Conservation (phyloP, 2,888 invertebrate species). For the Petrolisthes cinctipes region DNA sequence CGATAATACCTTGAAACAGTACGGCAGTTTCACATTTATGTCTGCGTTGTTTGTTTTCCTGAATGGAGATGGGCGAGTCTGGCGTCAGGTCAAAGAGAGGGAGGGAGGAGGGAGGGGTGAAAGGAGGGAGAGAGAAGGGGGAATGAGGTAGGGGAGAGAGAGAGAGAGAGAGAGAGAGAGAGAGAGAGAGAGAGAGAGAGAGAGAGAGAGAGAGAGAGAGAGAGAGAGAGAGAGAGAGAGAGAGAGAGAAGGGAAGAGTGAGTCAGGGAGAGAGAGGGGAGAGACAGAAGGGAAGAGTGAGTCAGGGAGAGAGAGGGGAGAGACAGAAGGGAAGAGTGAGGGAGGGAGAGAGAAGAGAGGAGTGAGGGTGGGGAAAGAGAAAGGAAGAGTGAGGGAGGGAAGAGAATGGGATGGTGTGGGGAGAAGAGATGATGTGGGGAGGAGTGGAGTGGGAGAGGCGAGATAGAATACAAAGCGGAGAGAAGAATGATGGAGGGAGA, state of each 20-base stretch:
- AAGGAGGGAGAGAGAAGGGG: background rate
- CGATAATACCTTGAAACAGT: background rate
- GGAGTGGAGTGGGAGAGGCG: background rate
- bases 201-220: background rate
- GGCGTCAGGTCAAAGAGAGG: no score
- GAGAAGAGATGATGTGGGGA: background rate
- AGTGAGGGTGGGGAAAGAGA: background rate
- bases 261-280: background rate
- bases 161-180: slow-evolving; percentile 1
- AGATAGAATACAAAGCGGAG: background rate
- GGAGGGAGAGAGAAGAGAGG: background rate
- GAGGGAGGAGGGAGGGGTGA: background rate
- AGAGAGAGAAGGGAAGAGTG: background rate
- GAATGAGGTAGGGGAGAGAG: background rate
- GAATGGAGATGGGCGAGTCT: background rate
- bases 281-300: background rate
- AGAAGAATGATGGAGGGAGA: background rate
- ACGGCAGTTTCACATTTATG: background rate
- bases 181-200: slow-evolving; percentile 1
- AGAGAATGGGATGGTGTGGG: background rate
- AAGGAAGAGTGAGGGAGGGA: background rate
- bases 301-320: background rate
- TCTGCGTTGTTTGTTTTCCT: background rate
- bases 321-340: background rate
- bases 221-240: background rate